Percentiles rank a stretch among this genome's conserved stretches.
Conservation (phyloP, 37 sponge, comb jelly and placozoan species). For the Geodia barretti region DNA sequence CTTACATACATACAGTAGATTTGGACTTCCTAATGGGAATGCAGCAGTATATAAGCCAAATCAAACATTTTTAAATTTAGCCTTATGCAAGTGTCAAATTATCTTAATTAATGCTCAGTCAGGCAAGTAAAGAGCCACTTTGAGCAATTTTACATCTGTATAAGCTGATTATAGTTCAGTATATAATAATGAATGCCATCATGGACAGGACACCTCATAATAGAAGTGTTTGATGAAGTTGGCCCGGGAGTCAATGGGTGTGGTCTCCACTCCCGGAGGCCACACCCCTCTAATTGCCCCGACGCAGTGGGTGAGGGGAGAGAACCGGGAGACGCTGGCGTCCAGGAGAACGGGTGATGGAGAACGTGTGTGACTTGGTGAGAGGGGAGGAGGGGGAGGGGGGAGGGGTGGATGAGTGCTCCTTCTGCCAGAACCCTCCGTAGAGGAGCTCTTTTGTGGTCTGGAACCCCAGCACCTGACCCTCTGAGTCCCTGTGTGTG, state of each 20-base stretch:
- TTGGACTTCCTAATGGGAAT: too few species aligned
- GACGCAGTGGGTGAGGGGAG: constrained; percentile 33
- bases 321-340: neutral
- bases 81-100: too few species aligned
- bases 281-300: constrained; percentile 24
- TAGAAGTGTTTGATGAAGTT: constrained; percentile 60
- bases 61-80: too few species aligned
- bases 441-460: constrained; percentile 61
- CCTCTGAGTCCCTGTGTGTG: neutral
- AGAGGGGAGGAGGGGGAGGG: neutral
- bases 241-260: neutral
- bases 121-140: neutral
- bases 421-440: constrained; percentile 79
- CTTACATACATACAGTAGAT: too few species aligned
- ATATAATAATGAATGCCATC: neutral
- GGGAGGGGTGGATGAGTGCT: constrained; percentile 6
- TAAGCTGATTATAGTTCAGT: neutral
- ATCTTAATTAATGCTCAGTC: neutral
- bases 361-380: constrained; percentile 6
- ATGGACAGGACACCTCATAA: constrained; percentile 51
- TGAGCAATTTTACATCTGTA: neutral
- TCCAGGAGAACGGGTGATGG: neutral
- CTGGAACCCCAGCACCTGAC: constrained; percentile 1
- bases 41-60: too few species aligned
- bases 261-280: constrained; percentile 4